Evolutionary conservation across 1,140 invertebrate species (phyloP), one percentile per base, ranked within the genome.

Genomic region (Acromyrmex charruanus): DNA sequence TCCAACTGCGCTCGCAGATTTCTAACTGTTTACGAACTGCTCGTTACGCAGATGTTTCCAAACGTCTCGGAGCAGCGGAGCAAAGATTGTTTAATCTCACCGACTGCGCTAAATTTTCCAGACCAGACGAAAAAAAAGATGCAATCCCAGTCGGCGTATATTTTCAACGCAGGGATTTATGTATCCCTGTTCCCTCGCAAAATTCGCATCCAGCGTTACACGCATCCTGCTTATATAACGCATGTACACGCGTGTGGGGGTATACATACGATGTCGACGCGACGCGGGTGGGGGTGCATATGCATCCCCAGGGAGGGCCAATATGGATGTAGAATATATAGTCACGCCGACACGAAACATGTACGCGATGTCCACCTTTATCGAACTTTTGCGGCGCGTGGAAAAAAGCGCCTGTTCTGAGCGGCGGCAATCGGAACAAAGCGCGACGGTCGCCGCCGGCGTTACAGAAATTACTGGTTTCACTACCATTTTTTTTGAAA

Each of bases 221-320:
- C 87, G 84, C 77, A 25, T 25, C 25, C 74, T 82, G 91, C 85
- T 91, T 92, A 91, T 89, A 86, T 92, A 92, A 92, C 86, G 69
- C 84, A 55, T 12, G 25, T 2, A 18, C 10, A 18, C 18, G 53
- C 3, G 18, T 51, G 9, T 25, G 25, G 0, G 25, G 0, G 18
- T 21, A n/a, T n/a, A 28, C n/a, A 65, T 61, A 61, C 12, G 72
- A 25, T 51, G 49, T 28, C 16, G 72, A 25, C 58, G 35, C 51
- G 44, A 49, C 31, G 7, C 0, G 85, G 25, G 25, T 25, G 25
- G 25, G 25, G 25, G 51, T 59, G 69, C 53, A 81, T 77, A 16
- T 61, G 71, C 12, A 59, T 61, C 14, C 12, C n/a, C 44, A 14
- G 31, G 63, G 25, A 80, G 39, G 16, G 59, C 63, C 81, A 84